Base-by-base conservation (phyloP, 2,797 vertebrate genomes). In the Vireo griseus region DNA sequence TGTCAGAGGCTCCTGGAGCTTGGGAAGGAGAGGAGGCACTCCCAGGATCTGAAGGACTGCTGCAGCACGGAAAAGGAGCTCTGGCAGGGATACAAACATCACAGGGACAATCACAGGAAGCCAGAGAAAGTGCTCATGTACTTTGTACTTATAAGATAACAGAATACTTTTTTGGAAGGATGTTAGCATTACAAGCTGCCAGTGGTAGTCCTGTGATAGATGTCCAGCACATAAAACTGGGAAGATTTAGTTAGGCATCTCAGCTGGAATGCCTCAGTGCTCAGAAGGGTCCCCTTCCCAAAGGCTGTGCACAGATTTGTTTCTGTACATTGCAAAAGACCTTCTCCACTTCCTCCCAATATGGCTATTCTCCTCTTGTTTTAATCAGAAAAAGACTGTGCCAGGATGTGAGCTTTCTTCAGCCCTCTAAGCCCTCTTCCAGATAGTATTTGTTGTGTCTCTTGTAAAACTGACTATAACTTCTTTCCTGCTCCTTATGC, bases 41-140 rank as follows among this genome's bases (percentile, higher is more conserved):
- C 74, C 51, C 77, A 85, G 71, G 28, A 69, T 63, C 62, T 94
- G 80, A 81, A 75, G 88, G 80, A 91, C 28, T 61, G 69, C 74
- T 58, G 18, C 48, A 79, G 52, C 42, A 39, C 0, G 0, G 44
- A 25, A 76, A 91, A 26, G 22, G 59, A 96, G n/a, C 18, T 79
- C 63, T 95, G 88, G 66, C 80, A 84, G 58, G 40, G 66, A 45
- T 10, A 45, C 28, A 88, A 12, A 68, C 21, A 16, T 75, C 39
- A 75, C 7, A 0, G 73, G 35, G n/a, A 93, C 94, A 96, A 96
- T 96, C 54, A 47, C 54, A 75, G 86, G 90, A 96, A 96, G 58
- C 58, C 54, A 68, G 57, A 73, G 65, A 88, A 93, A 84, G 54
- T 75, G 42, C n/a, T 90, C 26, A 16, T 2, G 1, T 68, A 35